A percentile compares a stretch with the other conserved stretches of the same genome.
Conservation (phyloP, 2,113 vertebrate species). For the Trematomus loennbergii region DNA sequence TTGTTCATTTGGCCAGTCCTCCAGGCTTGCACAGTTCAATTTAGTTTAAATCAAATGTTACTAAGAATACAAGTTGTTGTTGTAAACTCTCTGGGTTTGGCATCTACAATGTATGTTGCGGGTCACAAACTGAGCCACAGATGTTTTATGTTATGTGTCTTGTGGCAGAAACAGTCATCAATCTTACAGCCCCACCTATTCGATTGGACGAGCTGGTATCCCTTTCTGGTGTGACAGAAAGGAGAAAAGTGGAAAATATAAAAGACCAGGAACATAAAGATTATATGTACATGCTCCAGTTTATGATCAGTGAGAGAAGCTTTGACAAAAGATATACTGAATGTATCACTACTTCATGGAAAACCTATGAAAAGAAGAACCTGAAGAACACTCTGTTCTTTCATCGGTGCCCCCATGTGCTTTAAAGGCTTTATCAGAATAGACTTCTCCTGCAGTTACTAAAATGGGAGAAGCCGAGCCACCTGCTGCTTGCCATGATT, state of each 20-base stretch:
- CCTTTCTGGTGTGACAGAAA: background rate
- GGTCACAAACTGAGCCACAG: too few relatives aligned
- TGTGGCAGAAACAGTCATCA: background rate
- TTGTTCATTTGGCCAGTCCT: too few relatives aligned
- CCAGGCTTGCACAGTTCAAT: too few relatives aligned
- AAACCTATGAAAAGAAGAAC: constrained; percentile 4
- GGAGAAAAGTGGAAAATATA: background rate
- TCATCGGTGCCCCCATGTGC: background rate
- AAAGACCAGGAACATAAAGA: background rate
- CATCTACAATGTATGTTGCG: too few relatives aligned
- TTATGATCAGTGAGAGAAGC: background rate
- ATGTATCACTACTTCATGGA: background rate
- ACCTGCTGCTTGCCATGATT: constrained; percentile 23
- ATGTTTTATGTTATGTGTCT: too few relatives aligned
- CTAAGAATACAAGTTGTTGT: too few relatives aligned
- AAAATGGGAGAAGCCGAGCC: constrained; percentile 18
- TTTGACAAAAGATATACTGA: background rate
- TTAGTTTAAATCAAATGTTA: too few relatives aligned
- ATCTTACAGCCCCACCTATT: background rate
- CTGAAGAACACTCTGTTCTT: constrained; percentile 4
- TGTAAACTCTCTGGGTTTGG: too few relatives aligned
- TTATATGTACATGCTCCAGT: background rate
- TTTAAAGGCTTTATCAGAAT: constrained; percentile 37
- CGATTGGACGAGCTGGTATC: background rate
- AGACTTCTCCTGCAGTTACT: constrained; percentile 12